Conservation (phyloP, 2,113 vertebrate species). For the Nothocercus nigrocapillus region DNA sequence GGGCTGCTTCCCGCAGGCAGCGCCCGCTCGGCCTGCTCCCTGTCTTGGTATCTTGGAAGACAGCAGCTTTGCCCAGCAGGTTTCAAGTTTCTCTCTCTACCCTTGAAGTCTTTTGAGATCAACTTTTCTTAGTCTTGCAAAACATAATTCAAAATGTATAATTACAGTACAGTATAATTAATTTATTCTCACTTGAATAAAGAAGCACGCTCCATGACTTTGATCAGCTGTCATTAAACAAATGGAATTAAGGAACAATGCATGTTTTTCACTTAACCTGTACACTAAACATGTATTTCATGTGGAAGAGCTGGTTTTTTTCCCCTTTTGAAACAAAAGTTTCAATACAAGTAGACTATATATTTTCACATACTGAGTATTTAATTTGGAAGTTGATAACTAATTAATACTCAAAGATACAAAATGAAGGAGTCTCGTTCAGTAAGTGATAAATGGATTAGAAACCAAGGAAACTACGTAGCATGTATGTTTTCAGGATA, state of each 20-base stretch:
- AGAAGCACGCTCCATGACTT: background rate
- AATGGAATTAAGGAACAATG: background rate
- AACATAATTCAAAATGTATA: background rate
- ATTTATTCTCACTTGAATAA: background rate
- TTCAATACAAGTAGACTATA: background rate
- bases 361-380: background rate
- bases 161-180: background rate
- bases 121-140: background rate
- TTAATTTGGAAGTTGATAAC: background rate
- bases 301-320: background rate
- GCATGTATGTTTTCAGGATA: background rate
- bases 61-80: background rate
- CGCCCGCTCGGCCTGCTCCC: too few relatives aligned
- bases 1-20: too few relatives aligned
- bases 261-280: background rate
- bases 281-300: background rate
- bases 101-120: background rate
- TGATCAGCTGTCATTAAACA: background rate
- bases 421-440: background rate
- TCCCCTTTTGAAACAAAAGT: background rate
- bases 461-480: background rate
- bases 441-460: background rate
- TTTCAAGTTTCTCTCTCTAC: too few relatives aligned
- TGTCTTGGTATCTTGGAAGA: too few relatives aligned
- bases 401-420: background rate